Evolutionary conservation across 1,140 invertebrate species (phyloP).

Genomic region (Oryzaephilus surinamensis): DNA sequence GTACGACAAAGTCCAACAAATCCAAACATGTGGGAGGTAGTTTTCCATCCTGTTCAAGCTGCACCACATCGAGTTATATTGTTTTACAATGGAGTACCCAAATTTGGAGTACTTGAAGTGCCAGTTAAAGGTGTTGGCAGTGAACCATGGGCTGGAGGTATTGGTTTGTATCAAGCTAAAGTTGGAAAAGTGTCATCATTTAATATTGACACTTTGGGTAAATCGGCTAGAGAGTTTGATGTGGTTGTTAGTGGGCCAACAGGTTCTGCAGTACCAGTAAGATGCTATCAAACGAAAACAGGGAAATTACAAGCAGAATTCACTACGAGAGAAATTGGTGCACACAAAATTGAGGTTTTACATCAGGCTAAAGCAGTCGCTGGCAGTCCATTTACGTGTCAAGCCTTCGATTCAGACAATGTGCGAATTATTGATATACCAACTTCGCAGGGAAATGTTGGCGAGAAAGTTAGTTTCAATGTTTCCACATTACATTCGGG

Average conservation of each 20-base stretch:
- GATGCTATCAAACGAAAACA: conserved; percentile 92
- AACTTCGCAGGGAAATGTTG: conserved; percentile 67
- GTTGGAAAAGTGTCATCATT: conserved; percentile 73
- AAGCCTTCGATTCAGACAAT: conserved; percentile 75
- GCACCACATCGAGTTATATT: conserved; percentile 74
- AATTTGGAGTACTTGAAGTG: conserved; percentile 30
- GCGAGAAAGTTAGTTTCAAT: conserved; percentile 75
- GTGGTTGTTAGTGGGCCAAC: conserved; percentile 81
- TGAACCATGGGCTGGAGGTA: conserved; percentile 34
- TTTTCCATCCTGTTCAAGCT: conserved; percentile 72
- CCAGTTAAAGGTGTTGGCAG: conserved; percentile 60
- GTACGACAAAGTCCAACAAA: conserved; percentile 57
- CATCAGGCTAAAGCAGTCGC: conserved; percentile 82
- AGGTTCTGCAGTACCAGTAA: conserved; percentile 81
- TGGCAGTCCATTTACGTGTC: conserved; percentile 93
- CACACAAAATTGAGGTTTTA: conserved; percentile 69
- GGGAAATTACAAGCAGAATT: conserved; percentile 87
- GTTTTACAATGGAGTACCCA: conserved; percentile 64
- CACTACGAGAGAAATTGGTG: conserved; percentile 65
- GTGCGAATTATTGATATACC: conserved; percentile 54
- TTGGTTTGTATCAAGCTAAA: conserved; percentile 70
- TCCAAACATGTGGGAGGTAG: conserved; percentile 63
- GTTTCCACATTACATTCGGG: conserved; percentile 79
- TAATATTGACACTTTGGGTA: conserved; percentile 77
- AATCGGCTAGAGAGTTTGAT: conserved; percentile 80